These are phyloP conservation scores for Dasyornis broadbenti DNA, from an alignment of 2,113 vertebrate species.

Conservation along the genomic window DNA sequence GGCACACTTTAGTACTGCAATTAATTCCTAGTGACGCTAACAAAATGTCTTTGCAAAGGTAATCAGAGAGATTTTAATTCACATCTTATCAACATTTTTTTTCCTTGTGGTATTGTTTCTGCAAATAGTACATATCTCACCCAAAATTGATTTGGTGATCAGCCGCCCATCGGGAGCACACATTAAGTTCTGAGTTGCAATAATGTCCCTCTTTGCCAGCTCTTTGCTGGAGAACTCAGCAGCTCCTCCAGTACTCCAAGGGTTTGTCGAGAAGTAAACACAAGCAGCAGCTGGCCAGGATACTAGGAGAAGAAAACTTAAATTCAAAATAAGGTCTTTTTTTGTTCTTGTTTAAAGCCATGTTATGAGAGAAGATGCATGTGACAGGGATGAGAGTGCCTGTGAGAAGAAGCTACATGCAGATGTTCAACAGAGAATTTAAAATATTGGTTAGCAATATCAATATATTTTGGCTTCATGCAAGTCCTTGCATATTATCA, in stretches of 20 bases:
- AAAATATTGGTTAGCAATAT: constrained; percentile 53
- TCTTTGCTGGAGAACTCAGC: constrained; percentile 25
- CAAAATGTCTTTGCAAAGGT: background rate
- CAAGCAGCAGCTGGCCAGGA: constrained; percentile 21
- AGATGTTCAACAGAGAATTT: constrained; percentile 52
- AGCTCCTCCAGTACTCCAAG: constrained; percentile 32
- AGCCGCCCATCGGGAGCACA: background rate
- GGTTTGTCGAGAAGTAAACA: constrained; percentile 30
- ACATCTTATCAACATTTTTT: background rate
- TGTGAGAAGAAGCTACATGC: constrained; percentile 29
- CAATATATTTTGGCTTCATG: background rate
- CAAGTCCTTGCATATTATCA: background rate
- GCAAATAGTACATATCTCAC: background rate
- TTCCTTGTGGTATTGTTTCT: background rate
- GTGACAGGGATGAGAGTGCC: constrained; percentile 18
- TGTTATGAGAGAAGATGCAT: constrained; percentile 35
- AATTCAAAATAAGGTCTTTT: constrained; percentile 55
- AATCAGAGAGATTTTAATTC: background rate
- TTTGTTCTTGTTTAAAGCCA: constrained; percentile 29
- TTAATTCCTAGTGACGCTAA: background rate
- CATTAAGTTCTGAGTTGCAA: background rate
- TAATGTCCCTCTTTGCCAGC: constrained; percentile 7
- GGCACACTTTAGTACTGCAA: background rate
- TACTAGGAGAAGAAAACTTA: constrained; percentile 4
- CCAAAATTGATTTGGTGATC: background rate